These are phyloP conservation scores for Agriopis leucophaearia DNA, from an alignment of 2,888 invertebrate species.

Conservation along the genomic window DNA sequence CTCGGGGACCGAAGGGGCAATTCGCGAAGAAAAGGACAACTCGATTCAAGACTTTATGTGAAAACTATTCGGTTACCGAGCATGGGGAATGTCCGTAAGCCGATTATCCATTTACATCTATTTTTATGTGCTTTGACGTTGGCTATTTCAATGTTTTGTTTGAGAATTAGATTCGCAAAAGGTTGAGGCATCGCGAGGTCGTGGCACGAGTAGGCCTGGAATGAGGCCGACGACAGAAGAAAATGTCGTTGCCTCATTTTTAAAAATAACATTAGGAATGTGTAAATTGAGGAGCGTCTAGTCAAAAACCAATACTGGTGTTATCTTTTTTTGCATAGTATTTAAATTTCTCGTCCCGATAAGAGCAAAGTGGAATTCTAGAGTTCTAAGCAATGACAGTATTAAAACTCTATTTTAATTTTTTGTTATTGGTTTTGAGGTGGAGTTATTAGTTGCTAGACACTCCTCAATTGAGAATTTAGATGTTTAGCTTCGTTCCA, in stretches of 20 bases:
- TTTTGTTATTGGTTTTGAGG: too few species aligned
- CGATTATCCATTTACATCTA: conserved; percentile 43
- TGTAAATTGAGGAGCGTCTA: too few species aligned
- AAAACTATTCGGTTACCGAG: conserved; percentile 51
- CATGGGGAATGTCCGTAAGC: conserved; percentile 37
- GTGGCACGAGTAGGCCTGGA: background rate
- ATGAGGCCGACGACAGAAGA: background rate
- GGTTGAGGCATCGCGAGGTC: conserved; percentile 8
- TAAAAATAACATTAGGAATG: too few species aligned
- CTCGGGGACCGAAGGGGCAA: conserved; percentile 31
- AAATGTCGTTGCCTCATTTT: background rate
- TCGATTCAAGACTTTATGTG: conserved; percentile 54
- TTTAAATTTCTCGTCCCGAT: too few species aligned
- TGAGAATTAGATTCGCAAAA: conserved; percentile 39
- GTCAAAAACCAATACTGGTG: too few species aligned
- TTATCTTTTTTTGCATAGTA: too few species aligned
- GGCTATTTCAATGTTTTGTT: conserved; percentile 39
- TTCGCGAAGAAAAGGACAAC: conserved; percentile 40
- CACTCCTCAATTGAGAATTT: background rate
- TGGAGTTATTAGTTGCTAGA: too few species aligned
- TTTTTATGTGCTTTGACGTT: conserved; percentile 40
- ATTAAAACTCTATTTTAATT: too few species aligned
- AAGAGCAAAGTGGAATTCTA: too few species aligned
- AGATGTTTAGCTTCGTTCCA: background rate
- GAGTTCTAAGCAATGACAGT: too few species aligned